A percentile compares a stretch with the other conserved stretches of the same genome.
phyloP scores from a whole-genome alignment of 1,140 invertebrate species.

The Lepidurus apus region DNA sequence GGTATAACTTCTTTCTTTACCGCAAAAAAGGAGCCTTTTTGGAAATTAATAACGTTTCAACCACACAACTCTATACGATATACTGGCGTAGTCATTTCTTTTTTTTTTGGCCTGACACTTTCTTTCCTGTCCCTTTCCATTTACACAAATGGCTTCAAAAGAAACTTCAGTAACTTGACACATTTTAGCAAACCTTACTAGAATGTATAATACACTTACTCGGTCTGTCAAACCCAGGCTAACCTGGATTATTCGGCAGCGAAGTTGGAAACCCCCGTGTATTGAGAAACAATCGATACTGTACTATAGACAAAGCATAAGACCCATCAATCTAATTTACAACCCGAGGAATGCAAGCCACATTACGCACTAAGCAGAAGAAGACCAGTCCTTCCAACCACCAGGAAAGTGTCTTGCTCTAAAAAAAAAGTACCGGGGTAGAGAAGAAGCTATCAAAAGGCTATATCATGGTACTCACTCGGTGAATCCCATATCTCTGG shows the following conservation, averaged over 20 bases:
- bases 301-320: background rate
- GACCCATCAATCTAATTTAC: background rate
- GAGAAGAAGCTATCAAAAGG: no score
- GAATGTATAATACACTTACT: constrained; percentile 20
- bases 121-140: background rate
- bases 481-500: background rate
- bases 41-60: no score
- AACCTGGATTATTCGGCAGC: background rate
- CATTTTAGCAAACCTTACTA: constrained; percentile 12
- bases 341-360: no score
- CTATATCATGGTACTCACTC: background rate
- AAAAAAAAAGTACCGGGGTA: background rate
- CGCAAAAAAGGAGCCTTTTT: background rate
- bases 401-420: background rate
- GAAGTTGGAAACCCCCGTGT: background rate
- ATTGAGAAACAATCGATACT: background rate
- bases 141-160: background rate
- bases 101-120: background rate
- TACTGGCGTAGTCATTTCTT: no score
- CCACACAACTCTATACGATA: no score
- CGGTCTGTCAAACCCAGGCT: background rate
- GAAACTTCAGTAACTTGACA: constrained; percentile 9
- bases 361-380: background rate
- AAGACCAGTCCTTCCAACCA: background rate
- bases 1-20: background rate